Conservation (phyloP, 2,888 invertebrate species). For the Anthophora plumipes region DNA sequence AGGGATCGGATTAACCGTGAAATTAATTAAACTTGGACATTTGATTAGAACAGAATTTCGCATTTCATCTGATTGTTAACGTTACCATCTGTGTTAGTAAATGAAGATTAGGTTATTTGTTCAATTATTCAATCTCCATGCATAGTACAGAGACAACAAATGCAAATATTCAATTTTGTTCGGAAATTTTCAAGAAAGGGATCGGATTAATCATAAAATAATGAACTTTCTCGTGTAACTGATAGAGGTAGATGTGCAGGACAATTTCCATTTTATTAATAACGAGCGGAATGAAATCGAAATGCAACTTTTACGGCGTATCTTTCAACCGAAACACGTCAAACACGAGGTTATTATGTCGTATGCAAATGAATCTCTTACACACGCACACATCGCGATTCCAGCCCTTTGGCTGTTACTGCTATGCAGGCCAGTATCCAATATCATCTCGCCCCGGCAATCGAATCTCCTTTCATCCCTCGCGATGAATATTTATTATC, state of each 20-base stretch:
- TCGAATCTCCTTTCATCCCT: slow-evolving; percentile 52
- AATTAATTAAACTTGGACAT: no score
- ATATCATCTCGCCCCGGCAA: slow-evolving; percentile 36
- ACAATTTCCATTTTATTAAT: background rate
- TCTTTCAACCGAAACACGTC: background rate
- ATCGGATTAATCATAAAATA: no score
- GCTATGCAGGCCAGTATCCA: slow-evolving; percentile 12
- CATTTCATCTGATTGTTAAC: no score
- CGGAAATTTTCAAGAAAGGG: no score
- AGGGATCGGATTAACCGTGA: no score
- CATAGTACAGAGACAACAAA: background rate
- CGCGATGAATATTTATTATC: slow-evolving; percentile 60
- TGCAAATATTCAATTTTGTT: no score
- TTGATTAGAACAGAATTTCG: no score
- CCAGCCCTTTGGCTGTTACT: slow-evolving; percentile 6
- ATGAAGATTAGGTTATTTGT: no score
- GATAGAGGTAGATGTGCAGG: background rate
- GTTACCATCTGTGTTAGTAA: no score
- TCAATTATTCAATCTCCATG: no score
- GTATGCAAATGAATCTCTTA: slow-evolving; percentile 34
- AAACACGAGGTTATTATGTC: background rate
- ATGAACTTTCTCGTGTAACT: no score
- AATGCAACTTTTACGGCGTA: background rate
- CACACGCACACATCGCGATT: slow-evolving; percentile 5
- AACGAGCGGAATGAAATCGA: background rate